Base-by-base conservation (phyloP, 2,888 invertebrate genomes). In the Orchesellides sinensis region DNA sequence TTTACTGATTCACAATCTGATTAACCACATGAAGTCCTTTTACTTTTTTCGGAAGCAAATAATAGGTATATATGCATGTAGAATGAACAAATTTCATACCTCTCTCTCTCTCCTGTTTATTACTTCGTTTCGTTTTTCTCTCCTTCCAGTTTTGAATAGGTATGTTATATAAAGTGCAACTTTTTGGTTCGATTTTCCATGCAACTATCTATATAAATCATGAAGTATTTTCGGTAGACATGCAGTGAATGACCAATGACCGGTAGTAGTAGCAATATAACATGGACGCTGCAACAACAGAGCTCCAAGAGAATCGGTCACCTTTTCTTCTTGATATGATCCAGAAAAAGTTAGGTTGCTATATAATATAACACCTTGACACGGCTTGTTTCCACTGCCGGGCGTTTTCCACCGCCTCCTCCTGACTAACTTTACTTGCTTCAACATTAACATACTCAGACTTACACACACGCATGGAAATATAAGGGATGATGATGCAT, bases 1-100 rank as follows among this genome's bases (percentile, higher is more conserved):
- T 79, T 54, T 56, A 63, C 72, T 79, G 79, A 79, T 79, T 79
- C 72, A 79, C 79, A 79, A 63, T 72, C 54, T 79, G 79, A 79
- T 79, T 79, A 79, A 68, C 66, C 75, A 68, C 75, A 56, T 56
- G 56, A 56, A 68, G 66, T 77, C 56, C 56, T 68, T 56, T 68
- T 77, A 4, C 10, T 47, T 21, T 59, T 68, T 45, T 29, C 21
- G 17, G 49, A 49, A n/a, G 14, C 25, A 14, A 14, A 23, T 25
- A 21, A 47, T 8, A 66, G n/a, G 45, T 47, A n/a, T 29, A 6
- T 25, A 25, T 68, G 29, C 49, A 65, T 68, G 27, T 10, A 49
- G 19, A 45, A 49, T n/a, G 8, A n/a, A 47, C 47, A 47, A 17
- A 19, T 2, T n/a, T 17, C 49, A 52, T 19, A 23, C 49, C 66